Evolutionary conservation across 2,113 vertebrate species (phyloP).

Genomic region (Scalopus aquaticus): DNA sequence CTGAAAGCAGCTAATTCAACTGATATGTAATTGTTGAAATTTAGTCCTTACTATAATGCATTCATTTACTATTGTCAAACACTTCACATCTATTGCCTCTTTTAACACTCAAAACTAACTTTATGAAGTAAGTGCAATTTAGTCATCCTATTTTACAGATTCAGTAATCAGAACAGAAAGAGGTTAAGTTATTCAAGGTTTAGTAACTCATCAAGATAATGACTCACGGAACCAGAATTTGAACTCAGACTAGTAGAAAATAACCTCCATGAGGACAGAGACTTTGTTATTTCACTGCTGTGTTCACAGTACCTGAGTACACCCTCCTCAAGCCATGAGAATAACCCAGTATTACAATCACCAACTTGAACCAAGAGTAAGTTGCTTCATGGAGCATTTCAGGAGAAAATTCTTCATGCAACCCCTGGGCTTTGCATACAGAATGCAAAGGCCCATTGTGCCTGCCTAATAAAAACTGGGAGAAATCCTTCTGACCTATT

Average conservation of each 20-base stretch:
- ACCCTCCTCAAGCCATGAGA: conserved; percentile 32
- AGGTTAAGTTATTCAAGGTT: neutral
- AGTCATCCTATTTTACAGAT: neutral
- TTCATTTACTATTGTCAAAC: neutral
- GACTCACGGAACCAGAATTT: neutral
- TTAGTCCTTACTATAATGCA: neutral
- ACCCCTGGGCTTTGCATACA: neutral
- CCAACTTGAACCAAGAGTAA: neutral
- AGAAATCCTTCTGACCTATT: conserved; percentile 53
- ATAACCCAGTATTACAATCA: neutral
- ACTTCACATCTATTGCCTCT: neutral
- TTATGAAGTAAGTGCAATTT: neutral
- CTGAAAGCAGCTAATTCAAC: neutral
- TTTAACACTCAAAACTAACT: neutral
- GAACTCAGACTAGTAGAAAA: neutral
- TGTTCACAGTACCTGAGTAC: neutral
- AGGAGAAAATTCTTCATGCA: neutral
- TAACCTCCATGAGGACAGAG: neutral
- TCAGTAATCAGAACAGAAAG: neutral
- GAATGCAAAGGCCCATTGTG: neutral
- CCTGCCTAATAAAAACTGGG: neutral
- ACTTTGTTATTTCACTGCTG: neutral
- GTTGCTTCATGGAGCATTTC: neutral
- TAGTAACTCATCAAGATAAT: conserved; percentile 5
- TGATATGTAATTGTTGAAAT: neutral